Base-by-base conservation (phyloP, 2,888 invertebrate genomes). In the Pseudolycoriella hygida region DNA sequence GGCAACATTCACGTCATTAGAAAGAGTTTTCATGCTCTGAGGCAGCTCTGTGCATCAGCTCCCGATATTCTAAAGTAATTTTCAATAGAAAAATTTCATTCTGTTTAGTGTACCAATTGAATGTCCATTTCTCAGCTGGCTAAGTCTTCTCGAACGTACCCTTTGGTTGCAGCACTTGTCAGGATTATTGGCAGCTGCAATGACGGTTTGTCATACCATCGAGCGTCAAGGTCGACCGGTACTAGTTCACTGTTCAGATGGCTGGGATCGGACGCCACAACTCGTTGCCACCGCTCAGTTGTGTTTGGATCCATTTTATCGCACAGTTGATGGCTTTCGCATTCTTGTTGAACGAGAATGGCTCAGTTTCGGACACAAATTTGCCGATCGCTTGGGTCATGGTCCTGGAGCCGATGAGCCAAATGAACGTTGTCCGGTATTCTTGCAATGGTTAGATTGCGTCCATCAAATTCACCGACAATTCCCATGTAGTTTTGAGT, bases 221-320 rank as follows among this genome's bases (percentile, higher is more conserved):
- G 81, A 83, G 54, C 72, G 74, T 43, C 84, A 86, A 48, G 84
- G 77, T 15, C 74, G 89, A 43, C 90, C 94, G 6, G 96, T 93
- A 45, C 70, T 98, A 49, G 93, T 98, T 10, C 97, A 97, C 66
- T 97, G 97, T 66, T 93, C 93, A 2, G 97, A 97, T 68, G 97
- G 97, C 41, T 97, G 97, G 97, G 97, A 98, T 68, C 75, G 97
- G 53, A 98, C 97, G 46, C 89, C 97, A 40, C 97, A 98, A 69
- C 85, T 98, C 52, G 88, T 90, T 14, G 86, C 94, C 37, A 72
- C 96, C 44, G 89, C 92, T 12, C 85, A 96, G 66, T 71, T 97
- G 38, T 69, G 96, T 57, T 72, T 96, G 34, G 97, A 97, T 71
- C 92, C 94, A 0, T 83, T 80, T 67, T 97, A 97, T 64, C 72